Base-by-base conservation (phyloP, 2,113 vertebrate species). In the Proteles cristata region DNA sequence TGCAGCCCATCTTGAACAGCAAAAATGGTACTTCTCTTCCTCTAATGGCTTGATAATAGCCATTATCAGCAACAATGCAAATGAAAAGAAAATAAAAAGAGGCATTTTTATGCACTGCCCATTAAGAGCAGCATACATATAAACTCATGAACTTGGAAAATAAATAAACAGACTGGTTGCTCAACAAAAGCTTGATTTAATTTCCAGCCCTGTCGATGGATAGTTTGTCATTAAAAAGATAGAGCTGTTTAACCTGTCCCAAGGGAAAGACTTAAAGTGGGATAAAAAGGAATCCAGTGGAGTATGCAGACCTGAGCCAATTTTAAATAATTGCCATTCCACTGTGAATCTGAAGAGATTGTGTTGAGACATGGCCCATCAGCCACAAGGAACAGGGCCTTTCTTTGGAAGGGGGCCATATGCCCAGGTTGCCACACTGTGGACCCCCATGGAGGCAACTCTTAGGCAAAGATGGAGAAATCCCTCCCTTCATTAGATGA, bases 1-100 rank as follows among this genome's bases (percentile, higher is more conserved):
- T 77, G 23, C 93, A 98, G 74, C 89, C 93, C 93, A 76, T 97
- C 96, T 97, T 82, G 87, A 68, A 96, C 97, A 35, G 96, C 43
- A 91, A 95, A 96, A 92, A 65, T 25, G n/a, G 93, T 96, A 91
- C 93, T 98, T 98, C 92, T 68, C 68, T 97, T 68, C 69, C 53
- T 98, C 96, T 97, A 97, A 97, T 95, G 93, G 94, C 86, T 91
- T 88, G 93, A 74, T 98, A 97, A 96, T 90, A 97, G 90, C 97
- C 96, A 95, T 97, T 97, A 98, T 55, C 26, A 66, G 81, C 97
- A 98, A 97, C 91, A 98, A 95, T 98, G 97, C 93, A 97, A 98
- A 95, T 96, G 98, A 96, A 97, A 98, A 96, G 96, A 93, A 98
- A 98, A 98, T 82, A 97, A 97, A 96, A 98, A 93, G 69, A 96